Percentiles rank a stretch among this genome's conserved stretches.
Evolutionary conservation across 2,113 vertebrate genomes (phyloP).

Genomic region (Taxidea taxus): DNA sequence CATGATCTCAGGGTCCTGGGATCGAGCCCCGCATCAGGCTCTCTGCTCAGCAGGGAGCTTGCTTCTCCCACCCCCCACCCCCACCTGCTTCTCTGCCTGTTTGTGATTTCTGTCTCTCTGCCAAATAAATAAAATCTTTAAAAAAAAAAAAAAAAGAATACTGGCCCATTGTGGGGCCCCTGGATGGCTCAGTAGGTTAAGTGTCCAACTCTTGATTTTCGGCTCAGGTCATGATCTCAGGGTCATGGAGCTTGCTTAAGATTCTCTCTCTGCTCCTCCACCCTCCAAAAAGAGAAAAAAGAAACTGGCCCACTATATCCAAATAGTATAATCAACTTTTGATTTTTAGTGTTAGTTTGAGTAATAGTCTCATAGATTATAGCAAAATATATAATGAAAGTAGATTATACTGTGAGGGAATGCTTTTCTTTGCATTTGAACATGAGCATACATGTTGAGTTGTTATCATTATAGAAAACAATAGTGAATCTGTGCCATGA

Average conservation of each 20-base stretch:
- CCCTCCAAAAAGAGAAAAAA: not conserved
- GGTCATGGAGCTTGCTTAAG: not conserved
- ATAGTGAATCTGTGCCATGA: not conserved
- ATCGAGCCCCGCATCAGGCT: no score
- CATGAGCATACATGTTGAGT: not conserved
- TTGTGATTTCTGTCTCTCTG: no score
- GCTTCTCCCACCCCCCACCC: no score
- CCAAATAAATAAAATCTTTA: no score
- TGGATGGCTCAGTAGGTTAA: not conserved
- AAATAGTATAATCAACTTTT: not conserved
- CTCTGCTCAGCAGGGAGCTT: no score
- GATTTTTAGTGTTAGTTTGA: not conserved
- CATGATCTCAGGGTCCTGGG: not conserved
- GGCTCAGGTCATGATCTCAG: not conserved
- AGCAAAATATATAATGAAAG: not conserved
- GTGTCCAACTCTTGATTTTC: conserved; percentile 1
- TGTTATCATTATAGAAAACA: not conserved
- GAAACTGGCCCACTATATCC: not conserved
- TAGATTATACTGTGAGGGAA: not conserved
- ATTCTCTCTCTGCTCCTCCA: not conserved
- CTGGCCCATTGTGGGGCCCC: not conserved
- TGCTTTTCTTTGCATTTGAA: not conserved
- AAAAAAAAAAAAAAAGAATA: not conserved
- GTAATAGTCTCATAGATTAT: not conserved
- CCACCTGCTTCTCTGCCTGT: no score